Evolutionary conservation across 2,888 invertebrate genomes (phyloP), one percentile per base, ranked within the genome.

Genomic region (Stenurella melanura): DNA sequence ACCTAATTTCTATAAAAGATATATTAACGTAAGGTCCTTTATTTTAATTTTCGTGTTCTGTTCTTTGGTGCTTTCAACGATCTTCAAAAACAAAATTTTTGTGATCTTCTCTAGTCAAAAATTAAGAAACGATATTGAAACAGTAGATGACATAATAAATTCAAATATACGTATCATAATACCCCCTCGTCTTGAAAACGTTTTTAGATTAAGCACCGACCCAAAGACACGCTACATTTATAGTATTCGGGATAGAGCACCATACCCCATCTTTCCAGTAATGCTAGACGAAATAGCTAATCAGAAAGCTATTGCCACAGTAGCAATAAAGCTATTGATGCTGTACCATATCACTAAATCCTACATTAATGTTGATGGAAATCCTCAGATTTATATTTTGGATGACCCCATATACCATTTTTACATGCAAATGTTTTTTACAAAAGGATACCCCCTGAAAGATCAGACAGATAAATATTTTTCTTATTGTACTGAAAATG

Each of bases 351-450:
- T 58, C 11, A 34, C 21, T 9, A 34, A 10, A 1, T 12, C 2
- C 11, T 69, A 17, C 19, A 30, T 38, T 17, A 19, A 18, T 18
- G 12, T 12, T 5, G 18, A 58, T 17, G 69, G 69, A 18, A 58
- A 69, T 34, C 34, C 69, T 0, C 5, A 18, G 17, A 34, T 69
- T 57, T 34, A 34, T 50, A 58, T 69, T 30, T 9, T 58, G 34
- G 9, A 69, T 1, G 17, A 50, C n/a, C 67, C 67, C 1, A 18
- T 30, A 5, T 57, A 57, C 12, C 3, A 17, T 19, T 34, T 69
- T n/a, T 12, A 34, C 15, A 34, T 69, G 3, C 69, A 69, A 18
- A 69, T 69, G 69, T 69, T 69, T 18, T 69, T 69, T 26, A 10
- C 18, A 15, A 69, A 69, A 18, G 69, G 69, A 9, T 57, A 57